Base-by-base conservation (phyloP, 2,888 invertebrate genomes). In the Cheilosia variabilis region DNA sequence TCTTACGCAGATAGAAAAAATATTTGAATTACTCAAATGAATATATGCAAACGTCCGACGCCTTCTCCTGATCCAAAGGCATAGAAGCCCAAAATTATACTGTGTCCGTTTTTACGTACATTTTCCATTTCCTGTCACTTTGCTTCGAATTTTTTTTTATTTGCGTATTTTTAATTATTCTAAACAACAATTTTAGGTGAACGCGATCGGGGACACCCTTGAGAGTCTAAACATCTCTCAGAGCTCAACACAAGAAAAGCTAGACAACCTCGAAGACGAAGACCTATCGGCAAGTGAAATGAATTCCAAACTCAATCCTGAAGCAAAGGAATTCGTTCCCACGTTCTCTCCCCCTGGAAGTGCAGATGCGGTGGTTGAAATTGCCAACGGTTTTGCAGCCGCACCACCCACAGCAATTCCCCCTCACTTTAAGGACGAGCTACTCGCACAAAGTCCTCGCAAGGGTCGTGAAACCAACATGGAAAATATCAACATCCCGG, bases 281-380 rank as follows among this genome's bases (percentile, higher is more conserved):
- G 76, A 86, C 4, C 6, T 86, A 34, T 84, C 71, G 45, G 84
- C 75, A 13, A 76, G 75, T 62, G 94, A 94, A 90, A 95, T 95
- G 93, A 95, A 95, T 93, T 97, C 96, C 53, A 96, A 95, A 80
- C 92, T 97, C 88, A 97, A 97, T 93, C 97, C 97, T 0, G 95
- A 97, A 89, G 97, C 97, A 19, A 95, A 96, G n/a, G 96, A 96
- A 92, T 97, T 97, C 92, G 94, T 97, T 78, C 91, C 91, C 3
- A 88, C 87, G 17, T 90, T 89, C 81, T 94, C 95, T 6, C 94
- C 95, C 0, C 94, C 94, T 47, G 34, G 34, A 15, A 4, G 71
- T 53, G 13, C 27, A 13, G 76, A 84, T 37, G 53, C 76, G 15
- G 5, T 50, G 15, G 6, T 17, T 7, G 76, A 84, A 34, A 55